Base-by-base conservation (phyloP, 2,888 invertebrate species). In the Chirona hameri region DNA sequence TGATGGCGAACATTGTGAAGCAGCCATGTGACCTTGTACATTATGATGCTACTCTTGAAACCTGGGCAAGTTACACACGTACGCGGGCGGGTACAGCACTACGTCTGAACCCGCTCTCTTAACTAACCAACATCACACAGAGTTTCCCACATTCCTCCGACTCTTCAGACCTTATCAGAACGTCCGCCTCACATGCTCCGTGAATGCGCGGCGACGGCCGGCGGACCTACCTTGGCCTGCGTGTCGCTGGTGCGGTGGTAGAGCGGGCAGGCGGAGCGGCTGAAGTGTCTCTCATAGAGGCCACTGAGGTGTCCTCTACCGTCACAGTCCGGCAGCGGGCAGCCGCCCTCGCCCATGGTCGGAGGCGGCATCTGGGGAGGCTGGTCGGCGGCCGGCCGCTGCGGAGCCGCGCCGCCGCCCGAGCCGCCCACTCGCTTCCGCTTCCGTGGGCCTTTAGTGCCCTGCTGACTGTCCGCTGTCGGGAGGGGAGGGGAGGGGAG, bases 201-300 rank as follows among this genome's bases (percentile, higher is more conserved):
- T 39, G 39, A 39, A 39, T 7, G 4, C 2, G 39, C 39, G 7
- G 39, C 39, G 39, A 39, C 39, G 4, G 2, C 7, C 39, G 39
- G 4, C 7, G n/a, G 52, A 18, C 12, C 15, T 84, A 91, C 91
- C 88, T 89, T 89, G 87, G 95, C 94, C 86, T 93, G 92, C 81
- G 92, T 91, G 46, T 92, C 91, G 15, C 93, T 92, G 85, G 92
- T 92, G 88, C 97, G 96, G 89, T 98, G 98, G 89, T 94, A 98
- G 82, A 93, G 87, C 1, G 98, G 98, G 87, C 98, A 98, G 39
- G 96, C 95, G 88, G 96, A 95, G 84, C 95, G 91, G 1, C 96
- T 94, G 88, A 96, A 95, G 89, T 98, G 98, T n/a, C 84, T 81
- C 18, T 86, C 85, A 82, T 84, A 84, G 0, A 81, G 52, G 24